Base-by-base conservation (phyloP, 1,140 invertebrate genomes). In the Heliconius congener region DNA sequence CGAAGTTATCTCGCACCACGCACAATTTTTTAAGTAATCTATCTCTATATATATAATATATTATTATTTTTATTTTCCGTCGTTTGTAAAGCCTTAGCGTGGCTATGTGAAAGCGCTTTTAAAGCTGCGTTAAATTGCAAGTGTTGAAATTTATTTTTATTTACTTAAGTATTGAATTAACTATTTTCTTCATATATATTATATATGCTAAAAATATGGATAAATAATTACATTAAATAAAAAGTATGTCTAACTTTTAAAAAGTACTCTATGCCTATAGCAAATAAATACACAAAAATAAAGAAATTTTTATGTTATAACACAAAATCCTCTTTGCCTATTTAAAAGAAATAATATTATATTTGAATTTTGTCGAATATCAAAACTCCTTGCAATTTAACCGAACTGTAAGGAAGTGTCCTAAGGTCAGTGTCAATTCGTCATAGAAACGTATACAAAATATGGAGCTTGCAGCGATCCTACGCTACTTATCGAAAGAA, bases 391-490 rank as follows among this genome's bases (percentile, higher is more conserved):
- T 76, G 57, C 39, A 66, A 50, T 70, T 39, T 50, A 55, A 42
- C 75, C 42, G 42, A 77, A 71, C 77, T 50, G 19, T 73, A 81
- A 81, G 74, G 55, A n/a, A 66, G 23, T 27, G 57, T 27, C 57
- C 9, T 30, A 27, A 16, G 11, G 23, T 66, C 13, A 13, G 27
- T 66, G 27, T 66, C 60, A 66, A 66, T 66, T 66, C 60, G 27
- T 66, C 11, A 30, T 66, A 66, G 60, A 66, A 66, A 66, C 30
- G 60, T 66, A 66, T 66, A 66, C 60, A 66, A 66, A 66, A 66
- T 66, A 66, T 66, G 1, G 79, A 81, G 79, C 79, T 81, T 81
- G 79, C 79, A 81, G 79, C 79, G 79, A 74, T 74, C 79, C 34
- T 70, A 66, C 52, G n/a, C 27, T 71, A 77, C 50, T 77, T 52